phyloP scores from a whole-genome alignment of 1,140 invertebrate genomes.

The Akabosia matsudoensis region DNA sequence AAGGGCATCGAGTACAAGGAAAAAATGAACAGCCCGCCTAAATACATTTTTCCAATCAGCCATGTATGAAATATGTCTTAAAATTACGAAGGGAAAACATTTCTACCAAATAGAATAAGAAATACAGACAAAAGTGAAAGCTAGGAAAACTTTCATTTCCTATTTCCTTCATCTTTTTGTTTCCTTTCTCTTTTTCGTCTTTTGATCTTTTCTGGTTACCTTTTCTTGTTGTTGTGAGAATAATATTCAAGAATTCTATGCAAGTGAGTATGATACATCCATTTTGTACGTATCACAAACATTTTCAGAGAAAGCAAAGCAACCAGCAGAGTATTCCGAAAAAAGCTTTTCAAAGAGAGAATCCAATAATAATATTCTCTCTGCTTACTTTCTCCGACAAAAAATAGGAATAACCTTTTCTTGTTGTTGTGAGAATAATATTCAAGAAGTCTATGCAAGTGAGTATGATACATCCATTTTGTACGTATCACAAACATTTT shows the following conservation, averaged over 20 bases:
- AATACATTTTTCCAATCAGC: too few relatives aligned
- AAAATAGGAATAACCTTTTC: too few relatives aligned
- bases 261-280: too few relatives aligned
- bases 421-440: background rate
- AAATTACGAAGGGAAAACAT: background rate
- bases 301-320: background rate
- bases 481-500: background rate
- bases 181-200: slow-evolving; percentile 9
- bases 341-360: too few relatives aligned
- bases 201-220: slow-evolving; percentile 9
- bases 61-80: background rate
- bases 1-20: too few relatives aligned
- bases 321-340: too few relatives aligned
- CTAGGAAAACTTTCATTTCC: slow-evolving; percentile 20
- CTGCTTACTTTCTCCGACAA: too few relatives aligned
- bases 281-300: background rate
- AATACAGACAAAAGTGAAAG: background rate
- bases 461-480: too few relatives aligned
- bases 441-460: too few relatives aligned
- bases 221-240: background rate
- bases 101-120: background rate
- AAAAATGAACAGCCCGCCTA: too few relatives aligned
- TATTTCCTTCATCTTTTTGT: background rate
- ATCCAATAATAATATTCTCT: too few relatives aligned
- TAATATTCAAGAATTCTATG: too few relatives aligned